These are phyloP conservation scores for Amazona finschi DNA, from an alignment of 2,797 vertebrate genomes.

Conservation along the genomic window DNA sequence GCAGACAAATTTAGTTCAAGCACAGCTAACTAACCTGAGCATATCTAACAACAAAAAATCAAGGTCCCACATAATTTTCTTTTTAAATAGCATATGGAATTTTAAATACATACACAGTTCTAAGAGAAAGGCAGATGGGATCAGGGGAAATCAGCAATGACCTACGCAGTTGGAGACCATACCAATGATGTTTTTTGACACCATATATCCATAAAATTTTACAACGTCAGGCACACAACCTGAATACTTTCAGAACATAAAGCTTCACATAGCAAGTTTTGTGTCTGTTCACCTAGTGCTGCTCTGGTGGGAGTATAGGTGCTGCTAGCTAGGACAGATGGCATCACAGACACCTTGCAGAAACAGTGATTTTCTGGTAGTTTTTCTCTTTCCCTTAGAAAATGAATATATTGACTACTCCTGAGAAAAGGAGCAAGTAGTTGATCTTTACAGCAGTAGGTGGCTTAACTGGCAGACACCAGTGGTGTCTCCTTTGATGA, in stretches of 20 bases:
- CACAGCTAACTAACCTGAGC: neutral
- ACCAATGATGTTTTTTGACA: neutral
- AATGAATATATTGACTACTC: neutral
- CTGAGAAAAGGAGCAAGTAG: neutral
- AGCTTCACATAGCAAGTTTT: neutral
- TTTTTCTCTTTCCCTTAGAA: neutral
- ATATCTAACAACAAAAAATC: neutral
- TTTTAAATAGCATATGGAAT: neutral
- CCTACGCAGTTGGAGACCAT: neutral
- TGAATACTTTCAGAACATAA: neutral
- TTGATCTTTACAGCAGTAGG: conserved; percentile 12
- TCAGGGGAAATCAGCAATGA: neutral
- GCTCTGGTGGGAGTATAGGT: neutral
- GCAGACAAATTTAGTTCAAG: neutral
- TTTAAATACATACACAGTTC: neutral
- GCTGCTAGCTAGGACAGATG: neutral
- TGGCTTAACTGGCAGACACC: conserved; percentile 19
- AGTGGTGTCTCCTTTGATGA: conserved; percentile 1
- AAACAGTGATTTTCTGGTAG: neutral
- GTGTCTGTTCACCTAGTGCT: neutral
- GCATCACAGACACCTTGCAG: neutral
- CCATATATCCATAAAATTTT: neutral
- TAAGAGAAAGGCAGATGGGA: neutral
- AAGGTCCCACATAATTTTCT: neutral
- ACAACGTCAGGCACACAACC: neutral